Conservation (phyloP, 23 tunicate genomes). For the Trididemnum nubilum region DNA sequence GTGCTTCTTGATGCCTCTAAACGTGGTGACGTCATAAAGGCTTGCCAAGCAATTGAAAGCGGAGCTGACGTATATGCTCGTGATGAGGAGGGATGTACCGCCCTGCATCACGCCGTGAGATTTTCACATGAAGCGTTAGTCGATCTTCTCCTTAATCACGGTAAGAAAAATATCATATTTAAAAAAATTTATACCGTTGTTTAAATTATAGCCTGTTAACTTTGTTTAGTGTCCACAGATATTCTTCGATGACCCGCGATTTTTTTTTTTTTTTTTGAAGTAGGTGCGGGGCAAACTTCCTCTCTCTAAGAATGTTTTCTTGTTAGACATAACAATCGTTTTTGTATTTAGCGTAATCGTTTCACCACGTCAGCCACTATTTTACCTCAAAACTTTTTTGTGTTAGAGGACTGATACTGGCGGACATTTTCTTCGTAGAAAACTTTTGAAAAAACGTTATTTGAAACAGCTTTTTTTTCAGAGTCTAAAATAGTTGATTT, state of each 20-base stretch:
- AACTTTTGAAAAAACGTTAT: too few relatives aligned
- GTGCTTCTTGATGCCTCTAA: conserved; percentile 58
- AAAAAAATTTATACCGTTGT: too few relatives aligned
- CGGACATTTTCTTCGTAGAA: too few relatives aligned
- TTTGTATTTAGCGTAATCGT: too few relatives aligned
- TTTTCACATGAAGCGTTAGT: conserved; percentile 45
- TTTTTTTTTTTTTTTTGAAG: too few relatives aligned
- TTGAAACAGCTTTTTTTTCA: too few relatives aligned
- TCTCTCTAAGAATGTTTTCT: too few relatives aligned
- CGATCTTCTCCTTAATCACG: conserved; percentile 37
- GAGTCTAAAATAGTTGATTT: conserved; percentile 22
- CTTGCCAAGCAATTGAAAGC: conserved; percentile 31
- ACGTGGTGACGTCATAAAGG: conserved; percentile 65
- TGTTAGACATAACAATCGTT: too few relatives aligned
- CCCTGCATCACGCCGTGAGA: conserved; percentile 76
- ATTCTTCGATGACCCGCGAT: not conserved
- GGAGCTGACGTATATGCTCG: conserved; percentile 55
- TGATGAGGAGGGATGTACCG: conserved; percentile 69
- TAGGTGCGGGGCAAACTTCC: too few relatives aligned
- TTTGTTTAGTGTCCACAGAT: not conserved
- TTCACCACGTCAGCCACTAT: too few relatives aligned
- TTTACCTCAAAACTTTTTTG: too few relatives aligned
- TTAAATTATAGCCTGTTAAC: not conserved
- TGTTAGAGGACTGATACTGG: too few relatives aligned
- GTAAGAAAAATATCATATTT: conserved; percentile 8